Evolutionary conservation across 2,888 invertebrate genomes (phyloP).

Genomic region (Carabus problematicus): DNA sequence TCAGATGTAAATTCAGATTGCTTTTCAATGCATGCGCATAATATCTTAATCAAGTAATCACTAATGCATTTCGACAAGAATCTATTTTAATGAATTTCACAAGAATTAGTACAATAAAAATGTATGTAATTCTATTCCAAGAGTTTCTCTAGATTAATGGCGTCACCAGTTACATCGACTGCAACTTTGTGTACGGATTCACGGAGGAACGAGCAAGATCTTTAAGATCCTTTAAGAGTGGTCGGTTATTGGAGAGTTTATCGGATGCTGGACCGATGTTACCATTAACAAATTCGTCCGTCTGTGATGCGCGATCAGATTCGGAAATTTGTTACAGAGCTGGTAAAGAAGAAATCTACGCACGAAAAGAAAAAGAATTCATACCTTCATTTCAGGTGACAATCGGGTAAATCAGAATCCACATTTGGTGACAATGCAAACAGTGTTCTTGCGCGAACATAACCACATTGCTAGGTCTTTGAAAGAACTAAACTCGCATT

Average conservation of each 20-base stretch:
- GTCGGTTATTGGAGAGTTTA: slow-evolving; percentile 29
- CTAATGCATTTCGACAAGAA: not conserved
- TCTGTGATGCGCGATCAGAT: slow-evolving; percentile 47
- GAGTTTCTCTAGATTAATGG: slow-evolving; percentile 47
- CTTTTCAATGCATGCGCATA: too few species aligned
- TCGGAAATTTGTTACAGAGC: slow-evolving; percentile 48
- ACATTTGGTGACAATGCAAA: slow-evolving; percentile 43
- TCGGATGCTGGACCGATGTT: slow-evolving; percentile 42
- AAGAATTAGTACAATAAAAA: not conserved
- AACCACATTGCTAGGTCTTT: slow-evolving; percentile 50
- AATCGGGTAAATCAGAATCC: slow-evolving; percentile 33
- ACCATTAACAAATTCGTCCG: slow-evolving; percentile 37
- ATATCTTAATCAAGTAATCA: too few species aligned
- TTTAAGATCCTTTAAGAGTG: slow-evolving; percentile 28
- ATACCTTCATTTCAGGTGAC: slow-evolving; percentile 22
- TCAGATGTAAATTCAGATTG: not conserved
- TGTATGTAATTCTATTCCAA: not conserved
- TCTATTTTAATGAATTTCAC: not conserved
- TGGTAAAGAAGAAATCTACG: slow-evolving; percentile 43
- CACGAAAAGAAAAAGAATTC: slow-evolving; percentile 27
- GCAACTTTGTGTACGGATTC: slow-evolving; percentile 49
- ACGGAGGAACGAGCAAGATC: slow-evolving; percentile 18
- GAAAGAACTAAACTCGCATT: slow-evolving; percentile 53
- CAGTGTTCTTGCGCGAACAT: slow-evolving; percentile 51
- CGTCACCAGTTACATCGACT: slow-evolving; percentile 49